Percentiles rank a stretch among this genome's conserved stretches.
Evolutionary conservation across 2,888 invertebrate genomes (phyloP).

Genomic region (Melinaea menophilus): DNA sequence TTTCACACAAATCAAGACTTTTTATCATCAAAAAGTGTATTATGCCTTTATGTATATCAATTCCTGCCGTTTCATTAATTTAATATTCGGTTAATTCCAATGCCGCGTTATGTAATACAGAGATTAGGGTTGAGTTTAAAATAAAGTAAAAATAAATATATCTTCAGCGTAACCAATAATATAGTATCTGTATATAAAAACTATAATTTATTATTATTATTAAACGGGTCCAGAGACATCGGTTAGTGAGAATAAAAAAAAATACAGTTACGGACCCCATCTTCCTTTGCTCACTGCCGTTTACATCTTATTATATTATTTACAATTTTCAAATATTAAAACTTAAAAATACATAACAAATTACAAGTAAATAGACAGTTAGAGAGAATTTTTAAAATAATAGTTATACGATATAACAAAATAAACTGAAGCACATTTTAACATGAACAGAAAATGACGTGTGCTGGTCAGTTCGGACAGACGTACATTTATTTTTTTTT

Average conservation of each 20-base stretch:
- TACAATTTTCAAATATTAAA: constrained; percentile 57
- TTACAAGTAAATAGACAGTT: constrained; percentile 62
- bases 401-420: constrained; percentile 64
- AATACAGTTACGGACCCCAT: constrained; percentile 19
- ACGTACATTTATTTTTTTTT: neutral
- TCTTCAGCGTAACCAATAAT: constrained; percentile 12
- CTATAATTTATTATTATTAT: constrained; percentile 13
- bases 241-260: constrained; percentile 16
- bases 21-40: constrained; percentile 1
- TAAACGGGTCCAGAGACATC: constrained; percentile 15
- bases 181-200: constrained; percentile 12
- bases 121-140: neutral
- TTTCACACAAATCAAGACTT: constrained; percentile 2
- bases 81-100: neutral
- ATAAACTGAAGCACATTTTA: constrained; percentile 61
- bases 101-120: neutral
- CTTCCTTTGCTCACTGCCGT: constrained; percentile 24
- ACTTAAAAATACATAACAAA: constrained; percentile 77
- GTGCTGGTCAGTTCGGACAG: constrained; percentile 42
- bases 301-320: constrained; percentile 26
- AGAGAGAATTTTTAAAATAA: constrained; percentile 56
- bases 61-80: neutral
- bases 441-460: constrained; percentile 70
- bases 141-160: constrained; percentile 11
- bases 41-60: neutral